phyloP scores from a whole-genome alignment of 2,113 vertebrate species.

The Tursiops truncatus region DNA sequence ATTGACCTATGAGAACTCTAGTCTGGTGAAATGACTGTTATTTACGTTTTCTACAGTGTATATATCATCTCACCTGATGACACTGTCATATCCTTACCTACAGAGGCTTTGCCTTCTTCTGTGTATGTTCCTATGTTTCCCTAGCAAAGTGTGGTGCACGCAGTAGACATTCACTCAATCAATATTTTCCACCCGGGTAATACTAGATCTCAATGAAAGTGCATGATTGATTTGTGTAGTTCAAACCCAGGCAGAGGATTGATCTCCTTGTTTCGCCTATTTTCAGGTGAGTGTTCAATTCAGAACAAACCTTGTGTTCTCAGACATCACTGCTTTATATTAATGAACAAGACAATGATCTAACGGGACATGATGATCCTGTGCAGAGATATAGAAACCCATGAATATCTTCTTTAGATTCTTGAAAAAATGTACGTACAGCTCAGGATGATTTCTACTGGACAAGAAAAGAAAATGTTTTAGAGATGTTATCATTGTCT shows the following conservation, averaged over 20 bases:
- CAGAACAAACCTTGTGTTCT: neutral
- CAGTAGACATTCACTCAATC: neutral
- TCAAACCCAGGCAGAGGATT: neutral
- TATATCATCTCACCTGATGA: neutral
- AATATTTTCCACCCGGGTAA: neutral
- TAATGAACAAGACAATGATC: neutral
- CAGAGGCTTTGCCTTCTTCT: neutral
- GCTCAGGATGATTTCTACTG: neutral
- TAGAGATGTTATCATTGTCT: neutral
- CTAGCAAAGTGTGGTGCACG: neutral
- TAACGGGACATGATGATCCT: neutral
- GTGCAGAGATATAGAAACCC: neutral
- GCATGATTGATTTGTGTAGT: neutral
- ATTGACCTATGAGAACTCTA: neutral
- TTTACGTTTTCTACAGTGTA: neutral
- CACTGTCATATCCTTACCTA: neutral
- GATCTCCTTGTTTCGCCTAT: neutral
- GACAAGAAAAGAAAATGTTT: neutral
- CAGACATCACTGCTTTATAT: neutral
- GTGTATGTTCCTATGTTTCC: neutral
- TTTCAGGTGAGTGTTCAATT: neutral
- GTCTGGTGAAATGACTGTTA: neutral
- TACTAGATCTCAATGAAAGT: neutral
- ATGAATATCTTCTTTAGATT: slow-evolving; percentile 13
- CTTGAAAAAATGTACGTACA: neutral